phyloP scores from a whole-genome alignment of 2,113 vertebrate species.

The Capreolus pygargus region DNA sequence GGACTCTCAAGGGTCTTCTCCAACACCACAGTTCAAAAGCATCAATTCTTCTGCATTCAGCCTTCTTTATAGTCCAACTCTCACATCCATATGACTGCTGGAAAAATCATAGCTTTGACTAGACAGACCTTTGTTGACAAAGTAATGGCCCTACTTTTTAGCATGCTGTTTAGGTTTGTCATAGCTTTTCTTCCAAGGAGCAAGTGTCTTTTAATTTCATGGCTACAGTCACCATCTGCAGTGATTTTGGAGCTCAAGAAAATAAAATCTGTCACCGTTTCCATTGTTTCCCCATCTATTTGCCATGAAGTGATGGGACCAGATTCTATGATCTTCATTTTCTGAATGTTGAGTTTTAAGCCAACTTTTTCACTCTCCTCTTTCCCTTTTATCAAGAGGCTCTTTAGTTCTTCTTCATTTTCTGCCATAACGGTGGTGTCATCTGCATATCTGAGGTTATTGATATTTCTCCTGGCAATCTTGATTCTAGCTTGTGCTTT shows the following conservation, averaged over 20 bases:
- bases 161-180: not conserved
- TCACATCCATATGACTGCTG: not conserved
- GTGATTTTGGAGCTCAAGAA: not conserved
- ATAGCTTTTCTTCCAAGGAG: not conserved
- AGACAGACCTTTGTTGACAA: not conserved
- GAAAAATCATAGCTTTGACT: not conserved
- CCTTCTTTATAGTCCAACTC: not conserved
- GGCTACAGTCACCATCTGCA: not conserved
- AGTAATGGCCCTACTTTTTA: not conserved
- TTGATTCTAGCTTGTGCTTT: not conserved
- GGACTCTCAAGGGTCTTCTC: not conserved
- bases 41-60: not conserved
- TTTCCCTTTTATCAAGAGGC: not conserved
- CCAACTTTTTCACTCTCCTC: not conserved
- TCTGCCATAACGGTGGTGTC: not conserved
- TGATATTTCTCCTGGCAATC: not conserved
- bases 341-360: not conserved
- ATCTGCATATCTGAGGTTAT: not conserved
- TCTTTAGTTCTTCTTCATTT: not conserved
- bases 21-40: not conserved
- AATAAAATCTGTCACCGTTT: not conserved
- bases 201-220: not conserved
- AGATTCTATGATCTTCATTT: accelerated
- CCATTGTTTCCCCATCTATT: not conserved
- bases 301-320: not conserved